Evolutionary conservation across 2,888 invertebrate species (phyloP).

Genomic region (Suillia variegata): DNA sequence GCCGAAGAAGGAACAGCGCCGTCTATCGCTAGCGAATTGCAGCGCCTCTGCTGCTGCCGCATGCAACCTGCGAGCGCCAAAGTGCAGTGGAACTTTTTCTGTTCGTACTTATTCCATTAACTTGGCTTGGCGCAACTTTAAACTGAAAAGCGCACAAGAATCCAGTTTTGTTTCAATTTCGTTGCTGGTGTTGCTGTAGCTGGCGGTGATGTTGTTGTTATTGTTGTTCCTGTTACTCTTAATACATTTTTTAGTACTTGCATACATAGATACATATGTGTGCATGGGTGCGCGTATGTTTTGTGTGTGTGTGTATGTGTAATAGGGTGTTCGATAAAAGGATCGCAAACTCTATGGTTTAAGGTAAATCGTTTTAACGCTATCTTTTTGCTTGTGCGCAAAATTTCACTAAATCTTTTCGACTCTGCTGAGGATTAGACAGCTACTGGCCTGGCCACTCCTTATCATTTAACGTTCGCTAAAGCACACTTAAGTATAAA

Average conservation of each 20-base stretch:
- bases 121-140: constrained; percentile 6
- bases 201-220: constrained; percentile 19
- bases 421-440: too few relatives aligned
- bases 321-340: too few relatives aligned
- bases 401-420: too few relatives aligned
- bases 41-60: neutral
- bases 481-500: too few relatives aligned
- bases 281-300: neutral
- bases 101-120: neutral
- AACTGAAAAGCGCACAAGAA: constrained; percentile 11
- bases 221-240: constrained; percentile 46
- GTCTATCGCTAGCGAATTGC: constrained; percentile 28
- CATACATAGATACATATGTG: constrained; percentile 25
- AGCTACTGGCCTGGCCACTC: too few relatives aligned
- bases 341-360: neutral
- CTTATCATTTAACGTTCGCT: too few relatives aligned
- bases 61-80: constrained; percentile 3
- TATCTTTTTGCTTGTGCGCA: neutral
- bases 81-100: constrained; percentile 11
- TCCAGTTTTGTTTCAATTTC: constrained; percentile 34
- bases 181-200: constrained; percentile 26
- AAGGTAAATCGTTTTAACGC: too few relatives aligned
- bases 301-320: constrained; percentile 11
- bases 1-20: constrained; percentile 7
- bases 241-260: constrained; percentile 56